Evolutionary conservation across 2,797 vertebrate species (phyloP).

Genomic region (Euthynnus affinis): DNA sequence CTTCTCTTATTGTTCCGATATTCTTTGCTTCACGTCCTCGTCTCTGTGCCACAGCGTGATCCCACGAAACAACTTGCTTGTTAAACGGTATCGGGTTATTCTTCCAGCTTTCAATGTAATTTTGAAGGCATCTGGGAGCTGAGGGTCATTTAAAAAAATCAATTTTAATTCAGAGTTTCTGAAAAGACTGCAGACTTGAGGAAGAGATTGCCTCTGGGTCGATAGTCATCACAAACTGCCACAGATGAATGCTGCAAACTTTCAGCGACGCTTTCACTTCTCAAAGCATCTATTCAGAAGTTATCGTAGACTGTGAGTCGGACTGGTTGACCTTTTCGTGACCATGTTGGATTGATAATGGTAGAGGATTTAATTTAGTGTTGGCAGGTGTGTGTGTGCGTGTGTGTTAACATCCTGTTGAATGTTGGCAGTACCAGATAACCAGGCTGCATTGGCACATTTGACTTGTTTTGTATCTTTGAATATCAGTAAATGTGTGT

Average conservation of each 20-base stretch:
- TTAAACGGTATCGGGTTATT: slow-evolving; percentile 19
- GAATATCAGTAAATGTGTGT: slow-evolving; percentile 42
- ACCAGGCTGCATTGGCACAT: neutral
- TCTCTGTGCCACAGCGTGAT: slow-evolving; percentile 1
- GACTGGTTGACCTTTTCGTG: slow-evolving; percentile 20
- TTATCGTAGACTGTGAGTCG: neutral
- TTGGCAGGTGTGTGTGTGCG: slow-evolving; percentile 18
- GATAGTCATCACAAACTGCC: slow-evolving; percentile 45
- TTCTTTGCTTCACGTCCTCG: neutral
- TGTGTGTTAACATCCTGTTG: slow-evolving; percentile 44
- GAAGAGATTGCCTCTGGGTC: slow-evolving; percentile 32
- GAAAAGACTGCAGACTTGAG: slow-evolving; percentile 32
- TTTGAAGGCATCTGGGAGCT: slow-evolving; percentile 39
- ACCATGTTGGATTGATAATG: slow-evolving; percentile 6
- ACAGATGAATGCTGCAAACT: slow-evolving; percentile 16
- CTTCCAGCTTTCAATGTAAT: slow-evolving; percentile 30
- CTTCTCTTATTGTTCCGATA: slow-evolving; percentile 15
- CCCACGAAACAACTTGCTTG: neutral
- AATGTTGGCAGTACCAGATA: slow-evolving; percentile 28
- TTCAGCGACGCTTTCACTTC: slow-evolving; percentile 1
- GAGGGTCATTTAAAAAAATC: slow-evolving; percentile 49
- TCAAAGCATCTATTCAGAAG: slow-evolving; percentile 27
- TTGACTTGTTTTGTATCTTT: slow-evolving; percentile 16
- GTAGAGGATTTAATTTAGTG: neutral
- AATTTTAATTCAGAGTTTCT: slow-evolving; percentile 59